phyloP scores from a whole-genome alignment of 1,140 invertebrate genomes.

The Andricus grossulariae region DNA sequence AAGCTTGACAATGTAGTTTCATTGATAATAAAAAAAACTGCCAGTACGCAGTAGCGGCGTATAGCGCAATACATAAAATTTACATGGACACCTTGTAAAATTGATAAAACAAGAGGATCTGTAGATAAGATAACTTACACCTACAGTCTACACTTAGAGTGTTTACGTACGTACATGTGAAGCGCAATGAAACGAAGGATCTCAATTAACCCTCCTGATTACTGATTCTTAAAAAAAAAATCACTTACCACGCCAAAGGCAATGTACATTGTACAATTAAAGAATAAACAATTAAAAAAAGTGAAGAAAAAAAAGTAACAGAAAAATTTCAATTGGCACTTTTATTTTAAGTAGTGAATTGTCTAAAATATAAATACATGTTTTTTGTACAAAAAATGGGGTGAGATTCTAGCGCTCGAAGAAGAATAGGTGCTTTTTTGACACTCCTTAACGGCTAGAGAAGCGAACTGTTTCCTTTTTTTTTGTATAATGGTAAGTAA shows the following conservation, averaged over 20 bases:
- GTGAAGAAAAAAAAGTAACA: conserved; percentile 43
- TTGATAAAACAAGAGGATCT: conserved; percentile 20
- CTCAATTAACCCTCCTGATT: neutral
- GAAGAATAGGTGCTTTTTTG: conserved; percentile 32
- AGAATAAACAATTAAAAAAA: conserved; percentile 38
- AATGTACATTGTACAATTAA: conserved; percentile 5
- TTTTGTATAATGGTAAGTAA: conserved; percentile 49
- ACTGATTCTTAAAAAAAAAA: conserved; percentile 2
- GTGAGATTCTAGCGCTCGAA: conserved; percentile 34
- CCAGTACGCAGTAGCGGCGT: neutral
- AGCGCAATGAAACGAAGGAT: conserved; percentile 19
- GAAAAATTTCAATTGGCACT: conserved; percentile 35
- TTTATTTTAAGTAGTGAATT: conserved; percentile 31
- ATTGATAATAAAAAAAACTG: neutral
- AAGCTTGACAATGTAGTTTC: neutral
- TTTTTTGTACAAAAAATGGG: conserved; percentile 38
- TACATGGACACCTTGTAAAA: conserved; percentile 14
- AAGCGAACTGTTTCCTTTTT: conserved; percentile 46
- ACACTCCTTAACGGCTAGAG: conserved; percentile 36
- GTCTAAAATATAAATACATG: conserved; percentile 33
- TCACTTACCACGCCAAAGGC: conserved; percentile 27
- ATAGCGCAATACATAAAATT: conserved; percentile 23
- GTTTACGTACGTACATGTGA: conserved; percentile 26
- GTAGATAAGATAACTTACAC: conserved; percentile 24
- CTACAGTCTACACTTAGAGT: conserved; percentile 22